Evolutionary conservation across 2,113 vertebrate genomes (phyloP), one percentile per base, ranked within the genome.

Genomic region (Aphyosemion australe): DNA sequence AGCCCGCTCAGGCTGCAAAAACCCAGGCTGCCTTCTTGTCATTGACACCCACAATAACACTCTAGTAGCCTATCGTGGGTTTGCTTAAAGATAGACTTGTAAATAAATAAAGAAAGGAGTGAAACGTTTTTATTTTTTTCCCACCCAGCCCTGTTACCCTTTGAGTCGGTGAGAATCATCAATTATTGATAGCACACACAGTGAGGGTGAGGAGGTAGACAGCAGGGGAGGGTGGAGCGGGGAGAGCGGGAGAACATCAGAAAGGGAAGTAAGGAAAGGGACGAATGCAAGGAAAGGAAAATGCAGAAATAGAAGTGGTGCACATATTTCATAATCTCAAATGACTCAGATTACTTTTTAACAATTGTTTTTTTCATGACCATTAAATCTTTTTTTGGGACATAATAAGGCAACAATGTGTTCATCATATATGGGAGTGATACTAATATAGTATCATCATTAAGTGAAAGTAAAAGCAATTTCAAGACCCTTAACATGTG

Each of bases 171-270:
- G 61, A 80, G 55, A 76, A 86, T 80, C 89, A 91, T 92, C 84
- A 92, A 92, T 92, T 92, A 92, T 92, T 92, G 90, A 92, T 79
- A 87, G 80, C 65, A 39, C 84, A 75, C 87, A 76, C 84, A 84
- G 85, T 69, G 76, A 90, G 87, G 78, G 84, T 77, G 87, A 85
- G 88, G 82, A 88, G 77, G 69, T 52, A 78, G 84, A 74, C 87
- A 88, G 88, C 89, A 87, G 89, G 84, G 87, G 89, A 80, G 86
- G 70, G 74, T 62, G 74, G 84, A 72, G 77, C 60, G 62, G 72
- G 70, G 74, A 15, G 74, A 71, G 34, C 69, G 2, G 20, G 66
- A 58, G 57, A 0, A 0, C n/a, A 34, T 58, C 15, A 32, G 20
- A 52, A 43, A 43, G 20, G 12, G 59, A 46, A 51, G 52, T 21